Evolutionary conservation across 2,888 invertebrate species (phyloP), one percentile per base, ranked within the genome.

Genomic region (Leptothorax acervorum): DNA sequence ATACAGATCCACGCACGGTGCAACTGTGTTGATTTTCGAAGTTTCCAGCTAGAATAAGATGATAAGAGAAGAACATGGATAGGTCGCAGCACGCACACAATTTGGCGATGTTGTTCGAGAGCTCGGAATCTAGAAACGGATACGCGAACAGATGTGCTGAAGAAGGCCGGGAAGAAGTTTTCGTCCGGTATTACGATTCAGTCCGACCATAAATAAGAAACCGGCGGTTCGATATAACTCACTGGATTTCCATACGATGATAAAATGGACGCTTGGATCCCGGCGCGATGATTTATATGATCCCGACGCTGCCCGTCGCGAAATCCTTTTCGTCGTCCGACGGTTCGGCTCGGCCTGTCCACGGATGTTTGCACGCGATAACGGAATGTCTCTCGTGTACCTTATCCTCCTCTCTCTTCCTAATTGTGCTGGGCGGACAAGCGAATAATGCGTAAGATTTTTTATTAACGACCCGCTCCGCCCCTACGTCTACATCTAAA

Each of bases 201-300:
- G 79, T 57, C 23, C 35, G 70, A 57, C 35, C 57, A 93, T 93
- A 94, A 93, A 94, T 94, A 94, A 93, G 92, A 92, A 92, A 88
- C 90, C 90, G 89, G 89, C 90, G 92, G 92, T 92, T 91, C 90
- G 92, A 91, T 92, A 93, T 93, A 94, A 93, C 92, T 93, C 93
- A 92, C 93, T 93, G 92, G 91, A 94, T 94, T 94, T 94, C 94
- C 94, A 94, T 94, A 92, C 92, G 93, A 93, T 94, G 93, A 93
- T 94, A 93, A 94, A 94, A 93, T 92, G 93, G 87, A 90, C 89
- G 93, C 90, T 89, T 90, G 87, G 75, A 73, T 85, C 85, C 71
- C 71, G 62, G 65, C 68, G 83, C 78, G 85, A 92, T 92, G 92
- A 92, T 92, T 92, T 92, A 92, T 91, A 91, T 91, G 91, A 90